These are phyloP conservation scores for Carposina sasakii DNA, from an alignment of 1,140 invertebrate genomes.

Conservation along the genomic window DNA sequence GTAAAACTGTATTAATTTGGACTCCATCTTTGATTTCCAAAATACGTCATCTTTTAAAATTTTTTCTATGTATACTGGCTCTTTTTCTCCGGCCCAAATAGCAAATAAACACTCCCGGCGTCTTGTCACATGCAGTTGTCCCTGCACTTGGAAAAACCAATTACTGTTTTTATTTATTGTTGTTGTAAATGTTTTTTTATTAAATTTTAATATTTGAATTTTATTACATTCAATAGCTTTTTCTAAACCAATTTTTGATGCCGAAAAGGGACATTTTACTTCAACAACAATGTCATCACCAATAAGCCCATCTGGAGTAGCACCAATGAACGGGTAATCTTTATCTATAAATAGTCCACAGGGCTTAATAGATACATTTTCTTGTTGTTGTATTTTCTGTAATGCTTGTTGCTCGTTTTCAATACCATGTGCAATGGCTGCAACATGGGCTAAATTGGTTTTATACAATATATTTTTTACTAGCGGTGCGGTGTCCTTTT, in stretches of 20 bases:
- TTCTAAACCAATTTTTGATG: neutral
- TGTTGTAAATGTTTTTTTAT: too few relatives aligned
- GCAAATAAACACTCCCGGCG: too few relatives aligned
- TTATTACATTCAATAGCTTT: too few relatives aligned
- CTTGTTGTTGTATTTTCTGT: constrained; percentile 8
- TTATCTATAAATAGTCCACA: constrained; percentile 19
- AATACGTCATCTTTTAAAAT: too few relatives aligned
- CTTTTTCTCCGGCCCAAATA: too few relatives aligned
- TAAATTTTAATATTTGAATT: too few relatives aligned
- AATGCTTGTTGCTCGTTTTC: constrained; percentile 12
- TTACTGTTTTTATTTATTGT: too few relatives aligned
- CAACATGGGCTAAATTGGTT: constrained; percentile 6
- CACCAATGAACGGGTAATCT: constrained; percentile 10
- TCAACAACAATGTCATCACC: constrained; percentile 1
- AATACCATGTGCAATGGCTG: constrained; percentile 13
- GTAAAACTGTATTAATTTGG: too few relatives aligned
- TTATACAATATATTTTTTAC: constrained; percentile 15
- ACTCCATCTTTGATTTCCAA: too few relatives aligned
- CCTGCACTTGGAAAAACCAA: too few relatives aligned
- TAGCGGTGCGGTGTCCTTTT: constrained; percentile 5
- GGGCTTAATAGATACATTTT: constrained; percentile 8
- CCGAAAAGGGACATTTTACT: constrained; percentile 9
- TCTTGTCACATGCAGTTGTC: too few relatives aligned
- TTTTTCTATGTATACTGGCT: too few relatives aligned
- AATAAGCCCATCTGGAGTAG: constrained; percentile 8